A percentile compares a stretch with the other conserved stretches of the same genome.
These are phyloP conservation scores for Pristionchus entomophagus DNA, from an alignment of 2,888 invertebrate genomes.

Conservation along the genomic window DNA sequence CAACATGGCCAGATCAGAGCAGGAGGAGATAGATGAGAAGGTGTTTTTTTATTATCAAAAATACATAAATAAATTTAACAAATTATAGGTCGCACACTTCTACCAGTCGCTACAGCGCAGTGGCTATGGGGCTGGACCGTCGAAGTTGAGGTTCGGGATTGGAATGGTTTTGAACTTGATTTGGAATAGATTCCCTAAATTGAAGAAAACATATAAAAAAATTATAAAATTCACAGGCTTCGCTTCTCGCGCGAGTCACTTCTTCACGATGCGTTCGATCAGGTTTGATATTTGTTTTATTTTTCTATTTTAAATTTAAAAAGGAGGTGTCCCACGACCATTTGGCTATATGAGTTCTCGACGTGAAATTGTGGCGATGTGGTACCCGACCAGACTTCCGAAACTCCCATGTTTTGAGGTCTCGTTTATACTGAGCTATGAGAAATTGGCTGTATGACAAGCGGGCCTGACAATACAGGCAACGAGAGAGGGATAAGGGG, in stretches of 20 bases:
- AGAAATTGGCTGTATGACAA: no score
- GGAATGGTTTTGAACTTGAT: neutral
- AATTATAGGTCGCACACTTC: constrained; percentile 91
- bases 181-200: no score
- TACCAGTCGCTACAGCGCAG: constrained; percentile 95
- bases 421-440: no score
- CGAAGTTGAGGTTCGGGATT: constrained; percentile 88
- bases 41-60: neutral
- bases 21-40: constrained; percentile 75
- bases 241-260: constrained; percentile 93
- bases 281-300: neutral
- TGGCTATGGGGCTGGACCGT: constrained; percentile 96
- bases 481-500: no score
- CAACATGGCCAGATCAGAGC: constrained; percentile 17
- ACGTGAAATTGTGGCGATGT: no score
- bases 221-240: constrained; percentile 81
- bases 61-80: constrained; percentile 76
- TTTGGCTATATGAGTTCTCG: no score
- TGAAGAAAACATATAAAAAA: neutral
- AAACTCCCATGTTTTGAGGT: no score
- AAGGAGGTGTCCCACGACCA: no score
- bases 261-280: constrained; percentile 93
- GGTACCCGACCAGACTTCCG: no score
- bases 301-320: no score
- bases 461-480: no score